Conservation (phyloP, 2,797 vertebrate genomes). For the Chromobotia macracanthus region DNA sequence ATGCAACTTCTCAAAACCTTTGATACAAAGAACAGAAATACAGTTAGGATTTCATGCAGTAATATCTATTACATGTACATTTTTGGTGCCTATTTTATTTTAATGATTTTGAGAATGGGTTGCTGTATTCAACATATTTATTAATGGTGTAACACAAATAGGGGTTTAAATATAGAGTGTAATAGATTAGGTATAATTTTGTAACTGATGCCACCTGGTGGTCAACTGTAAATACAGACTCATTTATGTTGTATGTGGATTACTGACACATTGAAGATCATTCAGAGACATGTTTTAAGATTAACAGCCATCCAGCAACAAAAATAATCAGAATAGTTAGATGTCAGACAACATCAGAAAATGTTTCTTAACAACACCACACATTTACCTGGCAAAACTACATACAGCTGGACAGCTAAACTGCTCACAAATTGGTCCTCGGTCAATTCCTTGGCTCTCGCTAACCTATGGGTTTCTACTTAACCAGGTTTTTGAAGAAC, state of each 20-base stretch:
- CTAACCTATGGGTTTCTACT: slow-evolving; percentile 51
- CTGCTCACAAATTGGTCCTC: background rate
- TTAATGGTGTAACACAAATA: background rate
- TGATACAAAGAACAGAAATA: too few species aligned
- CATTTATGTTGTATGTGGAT: too few species aligned
- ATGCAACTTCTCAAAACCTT: too few species aligned
- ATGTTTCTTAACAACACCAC: background rate
- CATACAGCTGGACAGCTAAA: slow-evolving; percentile 8
- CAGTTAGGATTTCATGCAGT: too few species aligned
- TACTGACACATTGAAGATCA: too few species aligned
- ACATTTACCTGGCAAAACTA: slow-evolving; percentile 2
- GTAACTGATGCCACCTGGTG: slow-evolving; percentile 74
- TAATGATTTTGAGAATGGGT: background rate
- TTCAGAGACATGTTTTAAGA: too few species aligned
- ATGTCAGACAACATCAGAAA: background rate
- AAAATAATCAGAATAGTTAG: slow-evolving; percentile 17
- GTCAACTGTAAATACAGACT: slow-evolving; percentile 52
- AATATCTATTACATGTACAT: background rate
- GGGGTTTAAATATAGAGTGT: too few species aligned
- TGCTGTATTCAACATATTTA: background rate
- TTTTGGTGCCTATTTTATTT: background rate
- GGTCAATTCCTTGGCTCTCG: background rate
- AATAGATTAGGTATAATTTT: too few species aligned
- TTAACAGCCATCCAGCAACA: slow-evolving; percentile 21
- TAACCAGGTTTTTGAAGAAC: slow-evolving; percentile 92